These are phyloP conservation scores for Phymanthus crucifer DNA, from an alignment of 92 coral and sea anemone genomes.

Conservation along the genomic window DNA sequence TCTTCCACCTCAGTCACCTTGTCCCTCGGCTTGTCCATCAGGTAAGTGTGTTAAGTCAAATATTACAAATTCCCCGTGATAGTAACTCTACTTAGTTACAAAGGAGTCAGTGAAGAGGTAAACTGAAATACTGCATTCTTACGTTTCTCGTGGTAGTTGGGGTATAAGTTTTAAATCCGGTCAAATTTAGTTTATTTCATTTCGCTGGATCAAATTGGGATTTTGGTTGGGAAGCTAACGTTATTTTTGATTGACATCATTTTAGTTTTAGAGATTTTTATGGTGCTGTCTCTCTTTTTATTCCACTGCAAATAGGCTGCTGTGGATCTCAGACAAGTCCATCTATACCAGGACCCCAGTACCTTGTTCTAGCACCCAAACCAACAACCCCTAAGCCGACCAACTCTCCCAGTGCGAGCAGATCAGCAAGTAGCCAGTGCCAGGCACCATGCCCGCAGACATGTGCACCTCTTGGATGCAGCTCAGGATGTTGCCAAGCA, in stretches of 20 bases:
- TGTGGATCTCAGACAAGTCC: conserved; percentile 16
- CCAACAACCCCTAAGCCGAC: conserved; percentile 44
- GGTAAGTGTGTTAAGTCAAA: conserved; percentile 7
- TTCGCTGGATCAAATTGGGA: too few species aligned
- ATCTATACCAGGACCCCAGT: conserved; percentile 42
- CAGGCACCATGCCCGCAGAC: conserved; percentile 66
- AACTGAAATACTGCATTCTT: too few species aligned
- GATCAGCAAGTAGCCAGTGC: conserved; percentile 38
- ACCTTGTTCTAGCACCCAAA: conserved; percentile 43
- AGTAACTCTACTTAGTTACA: too few species aligned
- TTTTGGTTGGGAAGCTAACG: too few species aligned
- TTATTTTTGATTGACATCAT: too few species aligned
- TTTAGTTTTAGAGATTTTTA: too few species aligned
- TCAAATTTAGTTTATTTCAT: too few species aligned
- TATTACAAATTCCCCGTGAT: too few species aligned
- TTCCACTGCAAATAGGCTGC: conserved; percentile 15
- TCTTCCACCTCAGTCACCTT: conserved; percentile 50
- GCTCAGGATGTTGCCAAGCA: conserved; percentile 41
- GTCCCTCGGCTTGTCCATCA: conserved; percentile 65
- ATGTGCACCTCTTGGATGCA: conserved; percentile 65
- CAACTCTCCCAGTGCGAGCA: conserved; percentile 16
- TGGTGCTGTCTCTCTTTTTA: not conserved
- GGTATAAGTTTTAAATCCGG: too few species aligned
- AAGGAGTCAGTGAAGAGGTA: too few species aligned
- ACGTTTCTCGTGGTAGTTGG: too few species aligned